Conservation (phyloP, 2,113 vertebrate genomes). For the Parus major region DNA sequence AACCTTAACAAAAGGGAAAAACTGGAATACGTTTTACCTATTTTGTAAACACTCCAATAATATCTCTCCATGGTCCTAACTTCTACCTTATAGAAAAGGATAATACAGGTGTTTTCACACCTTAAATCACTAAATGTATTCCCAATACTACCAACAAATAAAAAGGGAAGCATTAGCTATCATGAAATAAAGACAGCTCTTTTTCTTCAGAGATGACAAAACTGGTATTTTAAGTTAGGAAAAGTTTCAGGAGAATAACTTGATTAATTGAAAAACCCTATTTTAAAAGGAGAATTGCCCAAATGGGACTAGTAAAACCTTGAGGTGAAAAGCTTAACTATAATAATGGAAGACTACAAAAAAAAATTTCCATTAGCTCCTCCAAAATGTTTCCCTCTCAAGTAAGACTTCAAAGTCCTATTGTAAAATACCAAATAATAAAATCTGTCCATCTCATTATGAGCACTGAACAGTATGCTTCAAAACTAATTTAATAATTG, state of each 20-base stretch:
- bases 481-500: constrained; percentile 3
- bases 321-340: not conserved
- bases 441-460: not conserved
- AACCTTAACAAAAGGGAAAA: not conserved
- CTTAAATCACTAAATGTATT: not conserved
- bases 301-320: not conserved
- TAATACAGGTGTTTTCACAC: not conserved
- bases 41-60: not conserved
- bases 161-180: not conserved
- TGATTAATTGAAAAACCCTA: not conserved
- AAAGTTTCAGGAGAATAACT: not conserved
- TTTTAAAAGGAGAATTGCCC: not conserved
- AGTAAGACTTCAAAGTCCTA: constrained; percentile 26
- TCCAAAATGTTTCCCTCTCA: not conserved
- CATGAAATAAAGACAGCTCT: not conserved
- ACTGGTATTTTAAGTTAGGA: not conserved
- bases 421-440: constrained; percentile 16
- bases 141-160: not conserved
- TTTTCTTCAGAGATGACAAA: not conserved
- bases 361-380: not conserved
- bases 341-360: not conserved
- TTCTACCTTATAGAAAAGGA: not conserved
- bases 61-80: not conserved
- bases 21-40: not conserved
- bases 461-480: not conserved